phyloP scores from a whole-genome alignment of 1,140 invertebrate species.

The Formica selysi region DNA sequence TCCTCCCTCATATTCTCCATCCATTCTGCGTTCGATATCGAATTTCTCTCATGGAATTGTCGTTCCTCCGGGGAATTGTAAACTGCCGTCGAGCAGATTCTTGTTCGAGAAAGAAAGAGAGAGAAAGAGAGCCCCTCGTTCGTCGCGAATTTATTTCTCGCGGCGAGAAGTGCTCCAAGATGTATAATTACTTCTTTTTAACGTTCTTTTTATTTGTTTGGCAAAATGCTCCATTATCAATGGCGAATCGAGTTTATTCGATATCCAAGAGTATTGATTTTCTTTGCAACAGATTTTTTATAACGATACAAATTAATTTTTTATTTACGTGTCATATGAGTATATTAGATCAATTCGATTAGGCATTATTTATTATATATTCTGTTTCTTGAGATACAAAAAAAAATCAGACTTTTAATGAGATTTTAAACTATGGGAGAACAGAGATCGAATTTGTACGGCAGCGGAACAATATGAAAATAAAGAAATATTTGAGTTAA shows the following conservation, averaged over 20 bases:
- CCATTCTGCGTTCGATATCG: conserved; percentile 46
- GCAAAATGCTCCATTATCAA: background rate
- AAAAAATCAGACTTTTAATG: background rate
- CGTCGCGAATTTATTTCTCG: conserved; percentile 50
- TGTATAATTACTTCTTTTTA: conserved; percentile 43
- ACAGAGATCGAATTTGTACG: conserved; percentile 31
- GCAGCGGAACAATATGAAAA: background rate
- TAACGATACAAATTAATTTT: background rate
- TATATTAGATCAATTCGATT: background rate
- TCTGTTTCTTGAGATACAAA: background rate
- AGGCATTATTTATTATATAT: background rate
- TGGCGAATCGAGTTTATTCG: conserved; percentile 14
- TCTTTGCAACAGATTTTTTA: background rate
- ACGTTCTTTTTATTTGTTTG: background rate
- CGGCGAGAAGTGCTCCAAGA: conserved; percentile 1
- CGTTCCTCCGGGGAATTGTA: conserved; percentile 54
- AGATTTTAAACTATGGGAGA: no score
- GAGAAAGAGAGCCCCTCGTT: background rate
- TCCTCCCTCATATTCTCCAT: background rate
- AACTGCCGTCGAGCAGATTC: conserved; percentile 36
- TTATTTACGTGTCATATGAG: background rate
- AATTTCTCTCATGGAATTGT: conserved; percentile 63
- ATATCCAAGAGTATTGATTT: conserved; percentile 20
- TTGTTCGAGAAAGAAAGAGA: background rate
- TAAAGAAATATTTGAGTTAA: conserved; percentile 52